Evolutionary conservation across 2,113 vertebrate genomes (phyloP).

Genomic region (Fregetta grallaria): DNA sequence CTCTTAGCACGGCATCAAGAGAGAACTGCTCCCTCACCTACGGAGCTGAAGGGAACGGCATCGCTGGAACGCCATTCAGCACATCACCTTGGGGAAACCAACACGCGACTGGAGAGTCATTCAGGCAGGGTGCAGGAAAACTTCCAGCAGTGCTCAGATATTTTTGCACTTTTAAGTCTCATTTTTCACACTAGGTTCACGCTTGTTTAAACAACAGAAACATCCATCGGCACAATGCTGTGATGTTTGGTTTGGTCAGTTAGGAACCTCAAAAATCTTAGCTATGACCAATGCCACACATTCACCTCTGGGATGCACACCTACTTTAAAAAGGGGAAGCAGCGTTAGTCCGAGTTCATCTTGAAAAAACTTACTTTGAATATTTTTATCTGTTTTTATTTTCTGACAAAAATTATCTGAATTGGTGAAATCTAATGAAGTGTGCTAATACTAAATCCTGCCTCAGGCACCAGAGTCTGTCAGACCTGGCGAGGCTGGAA

Average conservation of each 20-base stretch:
- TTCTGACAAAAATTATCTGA: not conserved
- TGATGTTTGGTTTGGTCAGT: not conserved
- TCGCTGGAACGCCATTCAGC: not conserved
- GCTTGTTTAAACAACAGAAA: not conserved
- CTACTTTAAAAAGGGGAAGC: not conserved
- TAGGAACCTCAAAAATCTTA: not conserved
- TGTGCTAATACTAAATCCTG: not conserved
- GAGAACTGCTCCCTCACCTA: not conserved
- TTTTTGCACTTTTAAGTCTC: not conserved
- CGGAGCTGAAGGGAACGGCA: not conserved
- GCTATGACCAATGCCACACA: not conserved
- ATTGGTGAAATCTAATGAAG: not conserved
- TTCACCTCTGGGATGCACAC: not conserved
- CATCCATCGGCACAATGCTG: too few species aligned
- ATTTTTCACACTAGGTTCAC: not conserved
- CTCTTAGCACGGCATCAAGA: not conserved
- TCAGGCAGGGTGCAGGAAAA: not conserved
- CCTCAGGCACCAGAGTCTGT: not conserved
- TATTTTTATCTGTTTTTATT: not conserved
- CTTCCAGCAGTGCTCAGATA: not conserved
- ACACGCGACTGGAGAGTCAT: accelerated
- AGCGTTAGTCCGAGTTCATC: accelerated
- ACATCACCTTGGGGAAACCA: not conserved
- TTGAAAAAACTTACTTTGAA: not conserved
- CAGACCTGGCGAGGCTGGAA: not conserved